Base-by-base conservation (phyloP, 2,113 vertebrate species). In the Campylomormyrus numenius region DNA sequence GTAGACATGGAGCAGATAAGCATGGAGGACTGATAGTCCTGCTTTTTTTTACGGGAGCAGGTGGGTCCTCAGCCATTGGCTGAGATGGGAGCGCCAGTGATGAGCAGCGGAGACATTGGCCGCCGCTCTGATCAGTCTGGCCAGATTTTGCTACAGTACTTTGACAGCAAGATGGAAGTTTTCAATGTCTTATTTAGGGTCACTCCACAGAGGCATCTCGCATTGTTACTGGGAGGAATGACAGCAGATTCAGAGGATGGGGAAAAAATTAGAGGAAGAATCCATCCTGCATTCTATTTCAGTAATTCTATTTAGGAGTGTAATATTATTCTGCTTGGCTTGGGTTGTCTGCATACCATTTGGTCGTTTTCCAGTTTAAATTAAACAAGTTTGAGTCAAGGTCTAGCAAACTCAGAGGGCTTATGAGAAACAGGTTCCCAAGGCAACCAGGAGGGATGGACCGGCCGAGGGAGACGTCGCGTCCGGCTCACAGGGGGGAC, bases 281-380 rank as follows among this genome's bases (percentile, higher is more conserved):
- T 17, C 27, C 50, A 39, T 80, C 27, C n/a, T 89, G 62, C 87
- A 50, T 87, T 83, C 39, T 35, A 56, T 90, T 87, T 84, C 62
- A 52, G 89, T 90, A 91, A 89, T 92, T 87, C 90, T 90, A 89
- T 89, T 88, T 88, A 89, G 45, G 58, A 89, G 53, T 86, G 89
- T 88, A 86, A 85, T 53, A 88, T 88, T n/a, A 85, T 80, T 88
- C 48, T 53, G 35, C 86, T 58, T 88, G 90, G 85, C n/a, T 46
- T 70, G 88, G 49, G n/a, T 85, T 52, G 35, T 89, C 66, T 88
- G 90, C 90, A 89, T 88, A 77, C 27, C 42, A 80, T 88, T 87
- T 86, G 58, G 77, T 88, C 48, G 31, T 58, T 70, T 48, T 89
- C 90, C 62, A 87, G 89, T 88, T 53, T 84, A 87, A 92, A 92